Evolutionary conservation across 2,797 vertebrate species (phyloP), one percentile per base, ranked within the genome.

Genomic region (Chloroceryle inda): DNA sequence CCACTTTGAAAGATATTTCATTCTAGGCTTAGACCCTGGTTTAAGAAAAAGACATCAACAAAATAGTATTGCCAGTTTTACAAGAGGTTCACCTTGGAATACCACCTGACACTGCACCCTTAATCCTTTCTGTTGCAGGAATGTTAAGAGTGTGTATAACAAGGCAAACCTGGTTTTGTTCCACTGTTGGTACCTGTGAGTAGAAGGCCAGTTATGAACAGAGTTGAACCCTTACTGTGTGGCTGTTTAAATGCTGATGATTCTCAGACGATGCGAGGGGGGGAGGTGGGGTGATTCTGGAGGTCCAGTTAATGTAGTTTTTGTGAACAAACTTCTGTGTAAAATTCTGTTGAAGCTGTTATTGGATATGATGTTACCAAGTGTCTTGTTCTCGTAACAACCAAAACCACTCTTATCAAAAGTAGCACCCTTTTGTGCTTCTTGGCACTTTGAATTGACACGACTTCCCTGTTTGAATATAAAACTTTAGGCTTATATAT

Each of bases 251-350:
- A 26, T 56, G n/a, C 52, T 45, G 22, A 29, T 73, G n/a, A 16
- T 76, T 62, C 27, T 79, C 22, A 31, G 14, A 81, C 64, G 23
- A 35, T 2, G 1, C 1, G 7, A 55, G 10, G 10, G 3, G 24
- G 2, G 7, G 3, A 0, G 1, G 13, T 13, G 27, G 21, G 45
- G 45, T 19, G 29, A n/a, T 76, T 63, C 16, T 50, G 56, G 38
- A n/a, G 8, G 45, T 84, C 29, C 12, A 10, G 5, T 68, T 75
- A 47, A 7, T 37, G 5, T 66, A 71, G 38, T 40, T 37, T 66
- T 82, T 37, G 4, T 45, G 20, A 74, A 77, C 37, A 61, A 26
- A 24, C 18, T 23, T 61, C 10, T 44, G 33, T 6, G 6, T 62
- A 11, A 45, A 81, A 45, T 52, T 75, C 7, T 67, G 21, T 29